Conservation (phyloP, 2,888 invertebrate species). For the Eupithecia subumbrata region DNA sequence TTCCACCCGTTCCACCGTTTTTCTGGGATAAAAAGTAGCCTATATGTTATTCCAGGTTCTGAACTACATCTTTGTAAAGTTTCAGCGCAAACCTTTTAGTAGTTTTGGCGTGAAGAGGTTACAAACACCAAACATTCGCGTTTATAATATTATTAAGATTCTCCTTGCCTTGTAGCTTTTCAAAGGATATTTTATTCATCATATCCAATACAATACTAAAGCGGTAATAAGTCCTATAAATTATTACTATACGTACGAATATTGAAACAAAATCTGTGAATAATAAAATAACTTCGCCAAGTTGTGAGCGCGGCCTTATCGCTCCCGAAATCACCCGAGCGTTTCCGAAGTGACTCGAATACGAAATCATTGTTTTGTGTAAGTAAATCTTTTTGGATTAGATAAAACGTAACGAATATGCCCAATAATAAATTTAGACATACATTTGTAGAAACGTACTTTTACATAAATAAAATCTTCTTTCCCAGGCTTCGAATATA, state of each 20-base stretch:
- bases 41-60: no score
- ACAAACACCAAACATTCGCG: neutral
- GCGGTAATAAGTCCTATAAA: slow-evolving; percentile 1
- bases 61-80: no score
- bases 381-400: slow-evolving; percentile 36
- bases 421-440: neutral
- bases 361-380: slow-evolving; percentile 45
- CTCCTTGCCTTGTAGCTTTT: no score
- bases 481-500: slow-evolving; percentile 29
- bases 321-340: slow-evolving; percentile 38
- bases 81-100: no score
- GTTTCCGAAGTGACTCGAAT: slow-evolving; percentile 41
- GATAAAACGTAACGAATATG: slow-evolving; percentile 29
- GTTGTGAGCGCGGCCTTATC: slow-evolving; percentile 5
- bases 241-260: neutral
- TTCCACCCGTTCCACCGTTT: no score
- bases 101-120: no score
- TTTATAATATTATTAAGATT: neutral
- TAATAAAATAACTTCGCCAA: slow-evolving; percentile 41
- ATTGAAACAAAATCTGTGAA: slow-evolving; percentile 36
- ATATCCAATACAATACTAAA: neutral
- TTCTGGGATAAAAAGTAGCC: no score
- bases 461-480: neutral
- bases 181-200: neutral
- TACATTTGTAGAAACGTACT: neutral